Percentiles rank a stretch among this genome's conserved stretches.
phyloP scores from a whole-genome alignment of 2,113 vertebrate species.

The Hassar affinis region DNA sequence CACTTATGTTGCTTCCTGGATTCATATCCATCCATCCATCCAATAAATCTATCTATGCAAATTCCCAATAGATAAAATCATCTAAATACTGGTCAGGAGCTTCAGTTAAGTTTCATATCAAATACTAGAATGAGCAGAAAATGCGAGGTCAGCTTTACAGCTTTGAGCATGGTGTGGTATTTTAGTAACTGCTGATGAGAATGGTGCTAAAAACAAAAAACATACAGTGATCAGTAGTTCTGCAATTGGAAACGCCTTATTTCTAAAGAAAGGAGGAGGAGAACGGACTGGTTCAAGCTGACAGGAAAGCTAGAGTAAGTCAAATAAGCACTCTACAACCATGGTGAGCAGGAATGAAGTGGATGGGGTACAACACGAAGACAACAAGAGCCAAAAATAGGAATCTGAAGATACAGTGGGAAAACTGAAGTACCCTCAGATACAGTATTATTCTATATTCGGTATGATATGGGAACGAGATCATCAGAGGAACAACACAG shows the following conservation, averaged over 20 bases:
- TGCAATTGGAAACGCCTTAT: not conserved
- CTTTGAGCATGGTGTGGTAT: not conserved
- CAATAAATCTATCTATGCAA: not conserved
- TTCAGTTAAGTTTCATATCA: not conserved
- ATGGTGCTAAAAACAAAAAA: not conserved
- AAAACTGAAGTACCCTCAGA: not conserved
- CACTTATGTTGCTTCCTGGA: not conserved
- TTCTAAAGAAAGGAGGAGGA: not conserved
- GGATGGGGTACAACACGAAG: not conserved
- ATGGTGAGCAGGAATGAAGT: not conserved
- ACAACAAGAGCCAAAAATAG: not conserved
- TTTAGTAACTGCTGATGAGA: not conserved
- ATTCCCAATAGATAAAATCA: not conserved
- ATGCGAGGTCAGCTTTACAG: not conserved
- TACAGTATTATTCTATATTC: not conserved
- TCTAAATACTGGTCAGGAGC: not conserved
- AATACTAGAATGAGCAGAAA: not conserved
- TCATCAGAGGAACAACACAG: too few species aligned
- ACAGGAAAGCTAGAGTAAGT: not conserved
- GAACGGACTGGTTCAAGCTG: not conserved
- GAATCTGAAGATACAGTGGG: not conserved
- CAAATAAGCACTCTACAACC: not conserved
- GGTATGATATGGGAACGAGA: too few species aligned
- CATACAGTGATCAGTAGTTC: not conserved
- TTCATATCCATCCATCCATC: not conserved